Conservation (phyloP, 2,888 invertebrate genomes). For the Tachina fera region DNA sequence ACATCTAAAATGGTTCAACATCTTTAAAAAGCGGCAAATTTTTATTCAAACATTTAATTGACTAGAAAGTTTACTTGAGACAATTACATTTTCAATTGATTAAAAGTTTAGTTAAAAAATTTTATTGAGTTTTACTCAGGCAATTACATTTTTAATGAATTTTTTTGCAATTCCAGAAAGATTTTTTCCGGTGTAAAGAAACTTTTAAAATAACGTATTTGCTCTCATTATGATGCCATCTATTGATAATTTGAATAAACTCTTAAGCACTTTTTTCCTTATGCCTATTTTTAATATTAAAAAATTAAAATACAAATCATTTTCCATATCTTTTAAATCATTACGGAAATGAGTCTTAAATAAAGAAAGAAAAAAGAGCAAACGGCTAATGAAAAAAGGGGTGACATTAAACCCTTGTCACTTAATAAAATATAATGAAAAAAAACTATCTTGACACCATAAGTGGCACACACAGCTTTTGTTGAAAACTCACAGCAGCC, state of each 20-base stretch:
- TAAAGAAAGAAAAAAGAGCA: neutral
- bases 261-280: conserved; percentile 39
- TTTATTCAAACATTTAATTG: no score
- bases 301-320: conserved; percentile 58
- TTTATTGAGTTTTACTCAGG: no score
- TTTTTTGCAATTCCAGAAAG: no score
- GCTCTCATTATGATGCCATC: neutral
- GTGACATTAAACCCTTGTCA: conserved; percentile 68
- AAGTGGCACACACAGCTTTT: conserved; percentile 47
- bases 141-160: no score
- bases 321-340: conserved; percentile 52
- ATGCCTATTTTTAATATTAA: conserved; percentile 9
- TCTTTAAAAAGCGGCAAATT: no score
- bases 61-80: no score
- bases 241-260: neutral
- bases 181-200: neutral
- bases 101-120: no score
- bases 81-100: no score
- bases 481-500: conserved; percentile 31
- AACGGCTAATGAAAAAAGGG: conserved; percentile 47
- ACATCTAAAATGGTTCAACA: no score
- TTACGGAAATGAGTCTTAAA: conserved; percentile 64
- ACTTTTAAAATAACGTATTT: no score
- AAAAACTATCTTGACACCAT: conserved; percentile 61
- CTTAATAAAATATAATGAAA: conserved; percentile 54